Evolutionary conservation across 2,797 vertebrate genomes (phyloP).

Genomic region (Megaceryle alcyon): DNA sequence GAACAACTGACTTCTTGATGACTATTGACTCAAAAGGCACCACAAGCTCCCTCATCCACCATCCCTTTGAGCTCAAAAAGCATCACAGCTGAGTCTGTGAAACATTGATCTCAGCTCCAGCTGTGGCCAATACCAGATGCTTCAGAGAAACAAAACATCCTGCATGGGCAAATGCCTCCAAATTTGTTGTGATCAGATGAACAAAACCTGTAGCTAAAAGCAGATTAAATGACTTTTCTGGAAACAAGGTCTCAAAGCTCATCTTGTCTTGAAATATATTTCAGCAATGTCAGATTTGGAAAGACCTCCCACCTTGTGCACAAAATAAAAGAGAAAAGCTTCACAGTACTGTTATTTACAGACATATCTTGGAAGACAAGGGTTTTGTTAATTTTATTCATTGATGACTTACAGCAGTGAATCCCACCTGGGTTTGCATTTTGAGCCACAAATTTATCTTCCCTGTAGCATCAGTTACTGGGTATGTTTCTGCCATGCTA

Average conservation of each 20-base stretch:
- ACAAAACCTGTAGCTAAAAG: neutral
- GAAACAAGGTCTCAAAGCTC: neutral
- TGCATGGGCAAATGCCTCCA: neutral
- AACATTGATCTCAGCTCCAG: slow-evolving; percentile 35
- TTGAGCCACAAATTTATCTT: neutral
- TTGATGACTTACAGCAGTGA: neutral
- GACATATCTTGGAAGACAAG: neutral
- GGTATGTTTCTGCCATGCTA: neutral
- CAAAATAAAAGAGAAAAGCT: neutral
- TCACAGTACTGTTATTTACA: neutral
- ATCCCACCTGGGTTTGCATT: neutral
- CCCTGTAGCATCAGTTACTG: neutral
- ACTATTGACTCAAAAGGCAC: neutral
- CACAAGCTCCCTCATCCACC: neutral
- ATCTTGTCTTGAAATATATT: neutral
- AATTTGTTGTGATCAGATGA: neutral
- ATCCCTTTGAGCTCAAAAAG: neutral
- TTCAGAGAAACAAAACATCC: neutral
- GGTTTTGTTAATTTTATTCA: neutral
- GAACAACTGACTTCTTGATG: neutral
- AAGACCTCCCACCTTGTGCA: neutral
- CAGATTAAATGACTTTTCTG: neutral
- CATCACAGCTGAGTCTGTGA: neutral
- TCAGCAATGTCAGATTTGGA: neutral
- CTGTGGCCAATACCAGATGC: neutral